A percentile compares a stretch with the other conserved stretches of the same genome.
phyloP scores from a whole-genome alignment of 2,113 vertebrate genomes.

The Puma concolor region DNA sequence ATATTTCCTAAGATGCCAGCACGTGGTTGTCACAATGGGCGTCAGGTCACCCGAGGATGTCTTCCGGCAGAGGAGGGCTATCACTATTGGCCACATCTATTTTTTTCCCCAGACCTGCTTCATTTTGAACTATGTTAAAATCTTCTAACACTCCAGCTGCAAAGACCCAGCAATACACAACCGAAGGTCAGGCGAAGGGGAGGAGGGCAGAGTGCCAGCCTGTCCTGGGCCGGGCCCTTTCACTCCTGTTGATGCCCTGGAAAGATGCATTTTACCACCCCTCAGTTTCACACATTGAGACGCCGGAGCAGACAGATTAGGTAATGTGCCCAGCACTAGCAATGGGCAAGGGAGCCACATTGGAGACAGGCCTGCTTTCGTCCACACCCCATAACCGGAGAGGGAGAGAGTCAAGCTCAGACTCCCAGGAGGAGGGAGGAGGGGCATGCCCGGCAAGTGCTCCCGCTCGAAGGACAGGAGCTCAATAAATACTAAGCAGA shows the following conservation, averaged over 20 bases:
- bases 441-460: too few relatives aligned
- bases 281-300: not conserved
- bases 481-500: not conserved
- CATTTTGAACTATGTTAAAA: not conserved
- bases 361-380: not conserved
- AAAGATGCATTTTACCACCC: not conserved
- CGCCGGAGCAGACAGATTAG: not conserved
- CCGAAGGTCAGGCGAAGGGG: not conserved
- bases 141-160: not conserved
- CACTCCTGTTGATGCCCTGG: not conserved
- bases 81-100: not conserved
- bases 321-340: fast-evolving
- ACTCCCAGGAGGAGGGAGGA: not conserved
- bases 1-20: not conserved
- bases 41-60: not conserved
- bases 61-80: not conserved
- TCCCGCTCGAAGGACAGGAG: fast-evolving
- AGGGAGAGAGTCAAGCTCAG: not conserved
- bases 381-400: not conserved
- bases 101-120: not conserved
- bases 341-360: fast-evolving
- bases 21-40: too few relatives aligned
- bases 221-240: not conserved
- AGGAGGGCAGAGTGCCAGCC: too few relatives aligned
- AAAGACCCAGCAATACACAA: not conserved